A percentile compares a stretch with the other conserved stretches of the same genome.
phyloP scores from a whole-genome alignment of 2,888 invertebrate genomes.

The Epirrhoe tristata region DNA sequence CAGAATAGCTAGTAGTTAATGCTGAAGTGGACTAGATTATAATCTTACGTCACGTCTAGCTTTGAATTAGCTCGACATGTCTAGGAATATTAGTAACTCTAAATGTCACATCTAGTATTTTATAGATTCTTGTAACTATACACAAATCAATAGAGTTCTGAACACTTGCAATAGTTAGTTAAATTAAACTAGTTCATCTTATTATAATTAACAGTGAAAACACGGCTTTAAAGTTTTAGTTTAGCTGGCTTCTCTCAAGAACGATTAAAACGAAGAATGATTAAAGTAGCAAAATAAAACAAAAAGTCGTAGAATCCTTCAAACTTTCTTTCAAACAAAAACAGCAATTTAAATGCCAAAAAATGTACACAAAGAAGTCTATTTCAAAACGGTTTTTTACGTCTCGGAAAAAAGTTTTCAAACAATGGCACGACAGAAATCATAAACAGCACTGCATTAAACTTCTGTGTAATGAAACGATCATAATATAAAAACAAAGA shows the following conservation, averaged over 20 bases:
- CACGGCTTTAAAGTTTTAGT: not conserved
- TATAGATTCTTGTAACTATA: not conserved
- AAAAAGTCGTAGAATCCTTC: not conserved
- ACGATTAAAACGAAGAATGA: not conserved
- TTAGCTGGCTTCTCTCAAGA: not conserved
- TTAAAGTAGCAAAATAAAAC: not conserved
- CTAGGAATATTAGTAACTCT: slow-evolving; percentile 15
- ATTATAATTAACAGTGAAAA: not conserved
- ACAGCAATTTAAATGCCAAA: slow-evolving; percentile 24
- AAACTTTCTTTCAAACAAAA: slow-evolving; percentile 25
- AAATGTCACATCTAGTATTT: slow-evolving; percentile 14
- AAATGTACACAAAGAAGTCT: slow-evolving; percentile 20
- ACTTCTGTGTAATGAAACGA: slow-evolving; percentile 36
- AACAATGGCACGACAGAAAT: slow-evolving; percentile 36
- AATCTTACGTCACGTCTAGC: slow-evolving; percentile 47
- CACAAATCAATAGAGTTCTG: not conserved
- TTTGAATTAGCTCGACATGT: slow-evolving; percentile 18
- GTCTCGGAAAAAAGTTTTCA: slow-evolving; percentile 27
- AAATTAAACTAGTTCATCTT: too few species aligned
- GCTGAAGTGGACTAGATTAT: slow-evolving; percentile 44
- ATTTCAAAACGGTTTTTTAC: slow-evolving; percentile 22
- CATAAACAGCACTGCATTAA: slow-evolving; percentile 37
- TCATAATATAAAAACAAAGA: slow-evolving; percentile 58
- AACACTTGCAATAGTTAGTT: too few species aligned
- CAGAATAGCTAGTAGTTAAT: slow-evolving; percentile 17